A percentile compares a stretch with the other conserved stretches of the same genome.
Conservation (phyloP, 2,797 vertebrate species). For the Coreius guichenoti region DNA sequence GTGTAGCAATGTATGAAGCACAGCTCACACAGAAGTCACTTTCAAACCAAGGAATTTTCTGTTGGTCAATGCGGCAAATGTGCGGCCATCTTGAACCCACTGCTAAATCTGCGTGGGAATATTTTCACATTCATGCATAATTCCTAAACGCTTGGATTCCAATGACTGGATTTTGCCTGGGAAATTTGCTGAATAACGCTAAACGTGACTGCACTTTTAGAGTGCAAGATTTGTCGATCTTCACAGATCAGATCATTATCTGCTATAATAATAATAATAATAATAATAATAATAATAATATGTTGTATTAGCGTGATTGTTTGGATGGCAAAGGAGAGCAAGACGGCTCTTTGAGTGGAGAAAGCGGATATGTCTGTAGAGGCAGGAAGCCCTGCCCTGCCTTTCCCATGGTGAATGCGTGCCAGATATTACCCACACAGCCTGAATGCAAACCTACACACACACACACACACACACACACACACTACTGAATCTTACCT, state of each 20-base stretch:
- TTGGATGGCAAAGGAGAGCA: constrained; percentile 64
- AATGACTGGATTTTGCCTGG: neutral
- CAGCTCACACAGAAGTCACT: neutral
- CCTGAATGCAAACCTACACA: constrained; percentile 15
- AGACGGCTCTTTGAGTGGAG: constrained; percentile 70
- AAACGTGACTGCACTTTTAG: constrained; percentile 1
- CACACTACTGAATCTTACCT: constrained; percentile 11
- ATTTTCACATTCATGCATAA: neutral
- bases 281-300: too few species aligned
- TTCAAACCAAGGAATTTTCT: neutral
- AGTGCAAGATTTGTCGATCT: neutral
- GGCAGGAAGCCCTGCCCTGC: constrained; percentile 80
- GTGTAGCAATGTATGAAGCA: neutral
- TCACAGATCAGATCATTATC: neutral
- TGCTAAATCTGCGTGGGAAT: neutral
- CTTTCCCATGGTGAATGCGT: constrained; percentile 75
- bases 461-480: neutral
- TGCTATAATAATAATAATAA: too few species aligned
- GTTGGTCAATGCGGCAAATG: neutral
- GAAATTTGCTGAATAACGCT: too few species aligned
- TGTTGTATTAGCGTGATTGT: constrained; percentile 42
- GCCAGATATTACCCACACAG: constrained; percentile 61
- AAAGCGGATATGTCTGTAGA: constrained; percentile 78
- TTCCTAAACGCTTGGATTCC: too few species aligned
- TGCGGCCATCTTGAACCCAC: neutral